These are phyloP conservation scores for Petrolisthes cinctipes DNA, from an alignment of 2,888 invertebrate genomes.

Conservation along the genomic window DNA sequence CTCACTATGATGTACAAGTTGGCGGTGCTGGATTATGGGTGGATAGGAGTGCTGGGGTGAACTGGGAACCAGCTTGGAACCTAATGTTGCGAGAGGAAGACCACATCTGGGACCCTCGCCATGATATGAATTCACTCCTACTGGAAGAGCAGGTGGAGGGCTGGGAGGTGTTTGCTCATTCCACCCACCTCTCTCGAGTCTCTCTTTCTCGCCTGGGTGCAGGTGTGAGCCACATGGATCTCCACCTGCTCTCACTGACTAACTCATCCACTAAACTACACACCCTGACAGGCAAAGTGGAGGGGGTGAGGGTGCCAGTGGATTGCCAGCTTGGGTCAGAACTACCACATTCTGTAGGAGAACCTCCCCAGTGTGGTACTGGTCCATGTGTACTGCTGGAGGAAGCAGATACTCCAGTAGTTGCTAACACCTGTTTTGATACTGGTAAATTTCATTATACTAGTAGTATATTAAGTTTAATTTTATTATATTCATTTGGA, in stretches of 20 bases:
- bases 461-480: background rate
- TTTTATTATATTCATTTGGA: background rate
- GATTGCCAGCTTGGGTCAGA: constrained; percentile 28
- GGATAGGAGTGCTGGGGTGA: constrained; percentile 32
- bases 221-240: constrained; percentile 58
- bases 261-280: constrained; percentile 33
- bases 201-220: constrained; percentile 57
- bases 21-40: constrained; percentile 43
- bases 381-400: constrained; percentile 6
- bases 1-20: constrained; percentile 67
- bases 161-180: constrained; percentile 59
- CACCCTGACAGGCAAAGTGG: constrained; percentile 36
- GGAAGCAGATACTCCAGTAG: background rate
- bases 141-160: constrained; percentile 61
- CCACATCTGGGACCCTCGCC: constrained; percentile 57
- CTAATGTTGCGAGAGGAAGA: constrained; percentile 60
- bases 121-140: constrained; percentile 32
- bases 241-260: constrained; percentile 40
- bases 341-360: background rate
- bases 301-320: constrained; percentile 36
- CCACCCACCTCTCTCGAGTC: constrained; percentile 42
- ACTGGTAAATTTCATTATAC: background rate
- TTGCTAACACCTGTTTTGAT: constrained; percentile 3
- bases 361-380: background rate
- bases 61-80: constrained; percentile 54